Base-by-base conservation (phyloP, 2,113 vertebrate species). In the Oncorhynchus mykiss region DNA sequence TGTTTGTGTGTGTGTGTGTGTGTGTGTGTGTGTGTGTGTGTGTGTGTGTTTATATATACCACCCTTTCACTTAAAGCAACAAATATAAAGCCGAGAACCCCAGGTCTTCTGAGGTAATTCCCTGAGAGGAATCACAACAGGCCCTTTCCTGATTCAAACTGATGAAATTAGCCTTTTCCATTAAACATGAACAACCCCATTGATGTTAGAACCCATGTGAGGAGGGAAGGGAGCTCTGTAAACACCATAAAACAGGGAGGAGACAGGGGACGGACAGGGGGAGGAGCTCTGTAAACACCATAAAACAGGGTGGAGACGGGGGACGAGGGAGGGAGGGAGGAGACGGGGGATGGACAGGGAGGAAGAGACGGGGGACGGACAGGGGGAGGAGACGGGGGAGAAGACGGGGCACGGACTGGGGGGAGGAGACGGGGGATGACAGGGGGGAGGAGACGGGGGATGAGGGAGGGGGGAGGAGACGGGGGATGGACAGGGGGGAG, bases 11-110 rank as follows among this genome's bases (percentile, higher is more conserved):
- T 25, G 45, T 34, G 73, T 7, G 2, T 45, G 29, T 75, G 59
- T 60, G 57, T 68, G 31, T 77, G 77, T 54, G 59, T 45, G 29
- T 74, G 59, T 60, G 60, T 68, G 78, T 78, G 29, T 51, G 67
- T 75, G 65, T 74, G 62, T 20, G 22, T 48, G 72, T 14, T n/a
- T 27, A 25, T 18, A 24, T 31, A 2, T 68, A 31, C 8, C 71
- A 18, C 14, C n/a, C 9, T 24, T 62, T 62, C 59, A 62, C n/a
- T 22, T 62, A 62, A 62, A 62, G 5, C 18, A 3, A 3, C 3
- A 14, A 54, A 2, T 22, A n/a, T 22, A 60, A 22, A 22, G n/a
- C n/a, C 5, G 14, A 62, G 22, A 20, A 62, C 2, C n/a, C 59
- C 18, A n/a, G 59, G 59, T 62, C 59, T 5, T 57, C 59, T 24